Conservation (phyloP, 2,113 vertebrate genomes). For the Gila orcuttii region DNA sequence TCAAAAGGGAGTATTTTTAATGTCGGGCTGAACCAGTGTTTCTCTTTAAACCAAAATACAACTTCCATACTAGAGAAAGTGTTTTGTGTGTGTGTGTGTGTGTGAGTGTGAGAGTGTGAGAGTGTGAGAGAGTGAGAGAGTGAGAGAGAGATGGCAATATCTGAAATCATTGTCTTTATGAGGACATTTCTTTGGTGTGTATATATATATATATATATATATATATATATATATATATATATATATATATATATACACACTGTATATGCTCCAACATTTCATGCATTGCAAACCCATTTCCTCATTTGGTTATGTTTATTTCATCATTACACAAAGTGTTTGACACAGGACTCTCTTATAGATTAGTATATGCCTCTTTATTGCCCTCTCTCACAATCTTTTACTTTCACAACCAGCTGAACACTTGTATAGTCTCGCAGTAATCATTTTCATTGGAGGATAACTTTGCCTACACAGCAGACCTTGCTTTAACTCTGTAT, state of each 20-base stretch:
- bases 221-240: no score
- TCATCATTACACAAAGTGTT: conserved; percentile 6
- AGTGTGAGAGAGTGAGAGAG: no score
- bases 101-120: no score
- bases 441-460: conserved; percentile 27
- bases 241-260: no score
- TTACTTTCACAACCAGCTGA: not conserved
- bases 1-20: not conserved
- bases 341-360: not conserved
- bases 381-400: conserved; percentile 11
- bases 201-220: no score
- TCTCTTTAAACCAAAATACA: not conserved
- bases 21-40: not conserved
- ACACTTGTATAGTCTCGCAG: not conserved
- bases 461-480: conserved; percentile 34
- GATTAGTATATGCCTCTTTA: not conserved
- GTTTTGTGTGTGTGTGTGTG: no score
- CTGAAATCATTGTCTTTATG: no score
- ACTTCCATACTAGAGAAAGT: no score
- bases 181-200: no score
- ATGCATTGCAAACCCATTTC: not conserved
- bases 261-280: not conserved
- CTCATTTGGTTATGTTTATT: conserved; percentile 22
- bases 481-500: conserved; percentile 24
- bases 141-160: no score